Conservation (phyloP, 2,797 vertebrate genomes). For the Chrysolophus pictus region DNA sequence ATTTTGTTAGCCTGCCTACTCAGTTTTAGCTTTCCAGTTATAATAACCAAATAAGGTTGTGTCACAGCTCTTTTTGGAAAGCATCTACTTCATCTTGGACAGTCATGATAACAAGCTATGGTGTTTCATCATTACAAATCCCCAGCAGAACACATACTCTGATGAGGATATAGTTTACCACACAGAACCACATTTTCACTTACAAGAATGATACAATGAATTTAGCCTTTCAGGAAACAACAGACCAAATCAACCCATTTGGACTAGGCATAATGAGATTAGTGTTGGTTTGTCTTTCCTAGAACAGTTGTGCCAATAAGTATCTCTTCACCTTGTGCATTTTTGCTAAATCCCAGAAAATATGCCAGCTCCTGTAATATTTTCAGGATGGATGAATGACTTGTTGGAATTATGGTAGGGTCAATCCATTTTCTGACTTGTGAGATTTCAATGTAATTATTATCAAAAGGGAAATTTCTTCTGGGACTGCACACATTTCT, state of each 20-base stretch:
- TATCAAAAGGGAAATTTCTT: neutral
- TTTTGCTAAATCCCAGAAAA: conserved; percentile 13
- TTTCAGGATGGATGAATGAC: neutral
- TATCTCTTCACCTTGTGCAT: neutral
- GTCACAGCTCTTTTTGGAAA: neutral
- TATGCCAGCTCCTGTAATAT: neutral
- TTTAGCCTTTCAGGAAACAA: neutral
- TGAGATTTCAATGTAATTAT: neutral
- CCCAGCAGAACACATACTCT: neutral
- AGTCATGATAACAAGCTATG: neutral
- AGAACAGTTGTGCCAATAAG: neutral
- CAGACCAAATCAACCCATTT: neutral
- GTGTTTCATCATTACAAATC: neutral
- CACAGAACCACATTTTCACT: neutral
- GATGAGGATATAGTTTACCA: neutral
- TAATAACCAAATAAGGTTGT: neutral
- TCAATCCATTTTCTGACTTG: neutral
- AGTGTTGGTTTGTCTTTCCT: neutral
- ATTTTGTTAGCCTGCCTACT: neutral
- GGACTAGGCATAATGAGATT: neutral
- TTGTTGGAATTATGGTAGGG: neutral
- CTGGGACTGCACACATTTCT: neutral
- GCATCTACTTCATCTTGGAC: neutral
- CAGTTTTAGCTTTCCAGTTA: neutral
- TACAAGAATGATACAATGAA: neutral